Base-by-base conservation (phyloP, 2,888 invertebrate genomes). In the Eulithis prunata region DNA sequence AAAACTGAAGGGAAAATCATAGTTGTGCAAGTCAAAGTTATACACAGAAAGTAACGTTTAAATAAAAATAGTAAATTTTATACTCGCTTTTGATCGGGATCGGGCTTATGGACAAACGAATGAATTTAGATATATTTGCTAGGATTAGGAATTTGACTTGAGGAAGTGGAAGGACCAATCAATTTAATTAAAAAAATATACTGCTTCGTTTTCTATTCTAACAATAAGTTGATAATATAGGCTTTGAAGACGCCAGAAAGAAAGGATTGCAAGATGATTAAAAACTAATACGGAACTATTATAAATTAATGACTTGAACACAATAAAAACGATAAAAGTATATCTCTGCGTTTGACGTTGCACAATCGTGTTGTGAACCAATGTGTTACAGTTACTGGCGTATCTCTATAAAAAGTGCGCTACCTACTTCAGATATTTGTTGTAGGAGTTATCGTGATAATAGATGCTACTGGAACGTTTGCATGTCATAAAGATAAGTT, bases 21-120 rank as follows among this genome's bases (percentile, higher is more conserved):
- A 45, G 32, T 70, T 72, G 75, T 80, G 72, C 65, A 64, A 64
- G 72, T 64, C 66, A 62, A 71, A 53, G 53, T 72, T 68, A 59
- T 71, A 71, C 72, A 73, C 72, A 75, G 76, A 78, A 81, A 75
- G 79, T 79, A 80, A 81, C 74, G 74, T 70, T 76, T 74, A 66
- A 83, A 83, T 83, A 87, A 87, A 86, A 86, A 87, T 79, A 60
- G 86, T 78, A 83, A 80, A 82, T 79, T 61, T 75, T 67, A 69
- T 68, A 2, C 57, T 59, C 21, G 41, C 14, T 32, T 65, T 65
- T 65, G 12, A 21, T 32, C 38, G n/a, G 3, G 12, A 36, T 32
- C 38, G n/a, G 3, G 3, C 5, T 5, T 7, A 10, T 4, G 45
- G 5, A 45, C 38, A 38, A 6, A 38, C 38, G 38, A 6, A 8